A percentile compares a stretch with the other conserved stretches of the same genome.
Conservation (phyloP, 2,888 invertebrate genomes). For the Nesidiocoris tenuis region DNA sequence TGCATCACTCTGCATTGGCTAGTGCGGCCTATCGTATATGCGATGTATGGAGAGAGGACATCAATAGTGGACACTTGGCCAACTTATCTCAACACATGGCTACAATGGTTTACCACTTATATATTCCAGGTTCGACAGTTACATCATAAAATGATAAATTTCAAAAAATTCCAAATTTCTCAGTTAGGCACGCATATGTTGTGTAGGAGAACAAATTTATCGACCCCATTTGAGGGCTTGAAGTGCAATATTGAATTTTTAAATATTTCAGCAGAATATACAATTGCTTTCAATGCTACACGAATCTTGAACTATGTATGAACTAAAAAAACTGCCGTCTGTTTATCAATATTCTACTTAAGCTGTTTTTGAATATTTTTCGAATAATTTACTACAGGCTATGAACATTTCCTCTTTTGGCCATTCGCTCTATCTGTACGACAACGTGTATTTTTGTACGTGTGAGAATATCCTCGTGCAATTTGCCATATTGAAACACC, state of each 20-base stretch:
- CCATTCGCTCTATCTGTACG: constrained; percentile 43
- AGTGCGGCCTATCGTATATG: constrained; percentile 30
- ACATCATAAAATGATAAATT: too few relatives aligned
- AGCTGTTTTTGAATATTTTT: too few relatives aligned
- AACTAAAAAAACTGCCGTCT: too few relatives aligned
- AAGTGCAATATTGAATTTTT: too few relatives aligned
- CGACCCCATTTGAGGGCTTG: too few relatives aligned
- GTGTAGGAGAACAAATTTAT: too few relatives aligned
- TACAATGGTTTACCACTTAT: constrained; percentile 36
- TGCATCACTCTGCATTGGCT: constrained; percentile 42
- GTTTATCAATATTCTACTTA: too few relatives aligned
- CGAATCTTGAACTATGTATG: too few relatives aligned
- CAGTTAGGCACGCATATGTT: too few relatives aligned
- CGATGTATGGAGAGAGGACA: constrained; percentile 33
- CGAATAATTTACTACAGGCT: constrained; percentile 10
- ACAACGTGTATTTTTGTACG: constrained; percentile 42
- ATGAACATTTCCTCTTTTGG: constrained; percentile 40
- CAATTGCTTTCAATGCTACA: too few relatives aligned
- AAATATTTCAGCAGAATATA: too few relatives aligned
- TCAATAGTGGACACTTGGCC: constrained; percentile 44
- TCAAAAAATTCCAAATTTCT: too few relatives aligned
- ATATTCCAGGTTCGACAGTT: constrained; percentile 27
- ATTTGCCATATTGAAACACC: constrained; percentile 38
- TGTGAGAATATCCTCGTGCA: constrained; percentile 39
- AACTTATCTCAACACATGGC: constrained; percentile 39